Evolutionary conservation across 2,888 invertebrate species (phyloP), one percentile per base, ranked within the genome.

Genomic region (Agonopterix alstromeriana): DNA sequence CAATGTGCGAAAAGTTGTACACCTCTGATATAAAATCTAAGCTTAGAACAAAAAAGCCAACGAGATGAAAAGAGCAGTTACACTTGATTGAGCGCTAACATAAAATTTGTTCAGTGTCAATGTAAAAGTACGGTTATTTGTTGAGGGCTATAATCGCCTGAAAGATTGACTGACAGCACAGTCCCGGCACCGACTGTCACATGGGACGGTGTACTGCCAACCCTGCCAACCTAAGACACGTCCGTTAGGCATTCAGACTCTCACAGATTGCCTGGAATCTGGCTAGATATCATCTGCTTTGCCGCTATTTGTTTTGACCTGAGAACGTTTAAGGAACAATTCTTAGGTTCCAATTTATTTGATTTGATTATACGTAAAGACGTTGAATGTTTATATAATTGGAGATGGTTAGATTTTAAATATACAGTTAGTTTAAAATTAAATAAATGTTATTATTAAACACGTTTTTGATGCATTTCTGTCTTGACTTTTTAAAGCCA

Each of bases 221-320:
- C 82, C n/a, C 46, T 48, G 42, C 35, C 38, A 11, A 17, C 38
- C 36, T 35, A 5, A 7, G 76, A 78, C 73, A 71, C 68, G 71
- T 69, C 84, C 82, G 84, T 84, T 82, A 84, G 78, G 75, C 81
- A 83, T 84, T 84, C 80, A 81, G 67, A 50, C 71, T 66, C 67
- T 66, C 70, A 70, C 70, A 77, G 73, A 71, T 68, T 76, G 73
- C 74, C 73, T 65, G 77, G 76, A 77, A 78, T 81, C 80, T 77
- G 67, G 61, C 73, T 72, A 77, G 85, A 85, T 83, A 80, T 76
- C 75, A 84, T 84, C 82, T 73, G 38, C 40, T 36, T 35, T 45
- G 43, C 27, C 44, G 52, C 54, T 49, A 48, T 73, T 74, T 74
- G 72, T 75, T 73, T 70, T 70, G 51, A 48, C 43, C 48, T 42